Conservation (phyloP, 2,113 vertebrate species). For the Desmodus rotundus region DNA sequence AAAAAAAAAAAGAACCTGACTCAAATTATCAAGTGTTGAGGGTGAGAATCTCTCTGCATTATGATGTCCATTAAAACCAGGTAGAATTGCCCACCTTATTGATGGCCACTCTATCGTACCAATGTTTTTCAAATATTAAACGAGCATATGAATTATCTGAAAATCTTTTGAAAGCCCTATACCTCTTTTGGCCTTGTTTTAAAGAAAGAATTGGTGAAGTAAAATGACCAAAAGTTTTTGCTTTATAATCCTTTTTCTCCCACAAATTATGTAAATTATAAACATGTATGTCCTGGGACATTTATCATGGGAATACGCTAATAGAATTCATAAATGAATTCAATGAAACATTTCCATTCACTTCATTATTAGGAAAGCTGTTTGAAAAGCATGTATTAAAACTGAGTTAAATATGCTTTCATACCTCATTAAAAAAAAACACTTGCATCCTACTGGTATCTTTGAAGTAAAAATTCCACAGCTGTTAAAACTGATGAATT, state of each 20-base stretch:
- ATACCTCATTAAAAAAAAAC: not conserved
- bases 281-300: not conserved
- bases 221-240: not conserved
- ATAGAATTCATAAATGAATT: not conserved
- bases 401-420: not conserved
- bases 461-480: not conserved
- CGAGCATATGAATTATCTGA: not conserved
- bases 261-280: not conserved
- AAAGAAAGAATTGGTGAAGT: not conserved
- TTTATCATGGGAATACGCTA: not conserved
- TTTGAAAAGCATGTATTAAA: not conserved
- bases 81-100: not conserved
- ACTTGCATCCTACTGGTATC: not conserved
- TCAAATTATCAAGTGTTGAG: not conserved
- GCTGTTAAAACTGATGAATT: not conserved
- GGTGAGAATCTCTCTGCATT: not conserved
- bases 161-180: not conserved
- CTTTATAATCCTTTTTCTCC: not conserved
- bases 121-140: not conserved
- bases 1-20: not conserved
- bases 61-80: not conserved
- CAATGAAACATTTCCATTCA: not conserved
- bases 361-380: not conserved
- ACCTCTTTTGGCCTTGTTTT: not conserved
- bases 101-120: not conserved